Conservation (phyloP, 2,797 vertebrate genomes). For the Acanthis flammea region DNA sequence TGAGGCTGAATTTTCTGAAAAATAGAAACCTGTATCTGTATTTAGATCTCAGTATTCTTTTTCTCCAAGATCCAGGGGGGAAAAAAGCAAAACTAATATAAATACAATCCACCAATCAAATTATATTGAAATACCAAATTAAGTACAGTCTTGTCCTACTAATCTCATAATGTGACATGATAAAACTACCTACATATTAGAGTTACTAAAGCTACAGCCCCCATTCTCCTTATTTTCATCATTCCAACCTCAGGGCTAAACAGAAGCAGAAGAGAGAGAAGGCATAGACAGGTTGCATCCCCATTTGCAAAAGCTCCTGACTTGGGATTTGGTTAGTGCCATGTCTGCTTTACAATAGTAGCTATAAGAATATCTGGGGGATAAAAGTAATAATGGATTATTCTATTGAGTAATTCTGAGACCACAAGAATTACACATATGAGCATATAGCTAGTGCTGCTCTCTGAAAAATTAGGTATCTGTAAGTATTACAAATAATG, state of each 20-base stretch:
- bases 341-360: neutral
- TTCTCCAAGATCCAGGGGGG: neutral
- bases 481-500: neutral
- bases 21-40: neutral
- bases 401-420: neutral
- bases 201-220: neutral
- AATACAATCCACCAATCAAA: neutral
- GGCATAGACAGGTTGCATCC: neutral
- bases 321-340: neutral
- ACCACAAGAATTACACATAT: accelerated
- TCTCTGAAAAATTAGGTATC: neutral
- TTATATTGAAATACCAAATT: neutral
- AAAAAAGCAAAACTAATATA: neutral
- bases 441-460: neutral
- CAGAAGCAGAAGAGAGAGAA: neutral
- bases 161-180: neutral
- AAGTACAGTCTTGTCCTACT: neutral
- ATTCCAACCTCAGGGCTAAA: neutral
- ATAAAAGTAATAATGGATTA: neutral
- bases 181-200: neutral
- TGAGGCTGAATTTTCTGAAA: neutral
- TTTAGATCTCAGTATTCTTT: neutral
- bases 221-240: neutral
- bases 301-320: neutral
- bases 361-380: neutral